These are phyloP conservation scores for Butastur rufipennis DNA, from an alignment of 2,113 vertebrate genomes.

Conservation along the genomic window DNA sequence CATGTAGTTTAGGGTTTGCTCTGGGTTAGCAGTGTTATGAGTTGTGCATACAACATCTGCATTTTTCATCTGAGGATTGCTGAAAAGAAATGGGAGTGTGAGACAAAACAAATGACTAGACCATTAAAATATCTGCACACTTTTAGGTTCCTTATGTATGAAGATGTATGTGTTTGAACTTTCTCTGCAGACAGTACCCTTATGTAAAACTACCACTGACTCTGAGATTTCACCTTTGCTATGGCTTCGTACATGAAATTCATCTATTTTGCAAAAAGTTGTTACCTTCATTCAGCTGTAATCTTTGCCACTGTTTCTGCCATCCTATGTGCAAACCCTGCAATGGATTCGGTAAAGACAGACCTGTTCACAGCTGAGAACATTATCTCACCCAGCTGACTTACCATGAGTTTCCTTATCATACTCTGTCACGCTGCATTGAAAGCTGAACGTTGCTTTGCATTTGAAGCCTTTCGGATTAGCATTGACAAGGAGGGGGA, in stretches of 20 bases:
- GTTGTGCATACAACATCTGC: not conserved
- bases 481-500: not conserved
- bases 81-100: not conserved
- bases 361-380: not conserved
- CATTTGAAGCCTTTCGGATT: not conserved
- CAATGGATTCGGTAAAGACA: not conserved
- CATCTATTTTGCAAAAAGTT: not conserved
- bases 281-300: not conserved
- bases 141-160: not conserved
- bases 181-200: not conserved
- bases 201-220: not conserved
- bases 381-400: not conserved
- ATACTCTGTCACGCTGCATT: rapidly evolving
- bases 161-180: not conserved
- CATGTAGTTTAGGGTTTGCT: not conserved
- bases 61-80: not conserved
- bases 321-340: not conserved
- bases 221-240: not conserved
- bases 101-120: not conserved
- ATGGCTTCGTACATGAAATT: not conserved
- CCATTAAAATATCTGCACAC: not conserved
- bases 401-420: not conserved
- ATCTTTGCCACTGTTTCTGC: not conserved
- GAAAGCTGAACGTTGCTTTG: not conserved
- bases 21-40: not conserved